Base-by-base conservation (phyloP, 2,113 vertebrate genomes). In the Pelusios castaneus region DNA sequence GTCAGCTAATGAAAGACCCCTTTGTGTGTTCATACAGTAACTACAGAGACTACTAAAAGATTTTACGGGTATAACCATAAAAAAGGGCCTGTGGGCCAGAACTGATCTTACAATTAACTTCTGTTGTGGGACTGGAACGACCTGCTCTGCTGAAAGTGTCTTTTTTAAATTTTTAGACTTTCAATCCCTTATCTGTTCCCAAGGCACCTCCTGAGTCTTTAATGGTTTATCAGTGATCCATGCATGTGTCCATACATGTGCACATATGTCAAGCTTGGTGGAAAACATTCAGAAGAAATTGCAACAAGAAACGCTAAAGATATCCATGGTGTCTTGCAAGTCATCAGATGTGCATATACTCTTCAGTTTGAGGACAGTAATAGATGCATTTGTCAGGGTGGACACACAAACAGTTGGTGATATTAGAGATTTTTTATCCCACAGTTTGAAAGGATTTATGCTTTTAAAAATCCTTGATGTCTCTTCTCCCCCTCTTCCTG, bases 1-100 rank as follows among this genome's bases (percentile, higher is more conserved):
- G 1, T 92, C 90, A 90, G 89, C 91, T 96, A 96, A 98, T 98
- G 98, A 98, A 98, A 98, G 98, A 86, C 92, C 34, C 94, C 97
- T 97, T 98, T 98, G 98, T 98, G 89, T 88, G 82, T 79, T 79
- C 51, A 60, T 95, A 95, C 96, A 97, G 89, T 96, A 96, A 97
- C 93, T 95, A 60, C 89, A 96, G 93, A 95, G 94, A 97, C 70
- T 97, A 97, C 95, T 92, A 92, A 97, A 97, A 96, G 90, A 89
- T 67, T 96, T 95, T 95, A 51, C 43, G 47, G 91, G 73, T 55
- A 60, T 29, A 95, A 87, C 89, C 90, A 93, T 94, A 77, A 96
- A 94, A 96, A 96, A 95, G 83, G 94, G 89, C 94, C 96, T 96
- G 81, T 94, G 82, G 80, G 92, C 94, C 96, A 95, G 92, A 97